Conservation (phyloP, 2,797 vertebrate genomes). For the Hydrocynus forskahlii region DNA sequence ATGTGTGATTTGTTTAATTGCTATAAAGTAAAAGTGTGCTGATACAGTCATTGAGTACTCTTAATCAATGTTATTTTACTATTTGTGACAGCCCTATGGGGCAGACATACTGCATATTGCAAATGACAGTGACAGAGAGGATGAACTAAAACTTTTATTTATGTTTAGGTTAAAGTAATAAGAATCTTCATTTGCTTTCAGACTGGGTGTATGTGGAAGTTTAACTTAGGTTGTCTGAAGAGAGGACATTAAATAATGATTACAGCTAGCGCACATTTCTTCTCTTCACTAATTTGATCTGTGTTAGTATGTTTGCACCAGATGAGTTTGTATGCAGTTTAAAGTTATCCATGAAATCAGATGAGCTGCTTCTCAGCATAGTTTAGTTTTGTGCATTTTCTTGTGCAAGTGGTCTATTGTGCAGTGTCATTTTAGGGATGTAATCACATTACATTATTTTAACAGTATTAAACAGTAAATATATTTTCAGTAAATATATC, state of each 20-base stretch:
- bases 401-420: too few relatives aligned
- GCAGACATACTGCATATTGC: neutral
- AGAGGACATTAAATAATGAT: too few relatives aligned
- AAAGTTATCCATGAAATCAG: neutral
- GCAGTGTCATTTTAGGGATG: neutral
- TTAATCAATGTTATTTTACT: too few relatives aligned
- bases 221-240: neutral
- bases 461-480: too few relatives aligned
- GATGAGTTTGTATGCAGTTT: neutral
- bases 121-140: neutral
- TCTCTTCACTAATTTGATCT: too few relatives aligned
- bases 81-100: too few relatives aligned
- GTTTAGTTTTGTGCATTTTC: neutral
- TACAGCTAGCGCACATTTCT: too few relatives aligned
- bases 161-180: neutral
- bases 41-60: too few relatives aligned
- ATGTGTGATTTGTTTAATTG: too few relatives aligned
- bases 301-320: neutral
- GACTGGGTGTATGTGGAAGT: neutral
- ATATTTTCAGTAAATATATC: too few relatives aligned
- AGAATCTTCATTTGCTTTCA: neutral
- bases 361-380: neutral
- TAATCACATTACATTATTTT: too few relatives aligned
- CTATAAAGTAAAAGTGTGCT: too few relatives aligned
- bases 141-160: neutral